phyloP scores from a whole-genome alignment of 2,113 vertebrate genomes.

The Indicator maculatus region DNA sequence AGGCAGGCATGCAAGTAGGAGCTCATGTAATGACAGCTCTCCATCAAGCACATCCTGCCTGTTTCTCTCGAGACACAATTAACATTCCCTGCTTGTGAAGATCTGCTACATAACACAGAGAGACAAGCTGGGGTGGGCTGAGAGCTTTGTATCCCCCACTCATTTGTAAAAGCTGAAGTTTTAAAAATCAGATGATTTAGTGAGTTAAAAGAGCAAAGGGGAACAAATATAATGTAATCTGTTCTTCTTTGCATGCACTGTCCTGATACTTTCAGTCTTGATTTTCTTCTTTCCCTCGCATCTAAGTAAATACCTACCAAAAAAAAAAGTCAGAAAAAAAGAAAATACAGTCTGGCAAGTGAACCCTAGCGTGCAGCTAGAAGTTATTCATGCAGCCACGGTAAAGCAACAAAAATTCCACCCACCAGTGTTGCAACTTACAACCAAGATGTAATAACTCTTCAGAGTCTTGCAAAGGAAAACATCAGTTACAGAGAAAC shows the following conservation, averaged over 20 bases:
- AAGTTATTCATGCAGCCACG: not conserved
- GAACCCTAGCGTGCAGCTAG: not conserved
- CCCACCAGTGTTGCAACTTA: not conserved
- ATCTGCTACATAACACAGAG: not conserved
- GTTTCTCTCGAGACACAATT: not conserved
- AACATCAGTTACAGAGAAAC: not conserved
- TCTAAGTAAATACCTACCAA: not conserved
- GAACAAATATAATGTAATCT: not conserved
- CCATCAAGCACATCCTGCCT: not conserved
- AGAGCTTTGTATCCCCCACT: not conserved
- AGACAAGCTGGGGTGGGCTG: rapidly evolving
- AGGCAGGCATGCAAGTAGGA: not conserved
- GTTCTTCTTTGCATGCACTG: not conserved
- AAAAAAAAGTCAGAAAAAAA: not conserved
- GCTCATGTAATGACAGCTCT: rapidly evolving
- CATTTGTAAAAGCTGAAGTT: not conserved
- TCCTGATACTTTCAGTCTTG: conserved; percentile 12
- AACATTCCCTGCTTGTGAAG: not conserved
- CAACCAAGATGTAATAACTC: not conserved
- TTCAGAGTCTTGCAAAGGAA: not conserved
- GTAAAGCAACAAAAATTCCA: not conserved
- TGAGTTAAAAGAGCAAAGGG: not conserved
- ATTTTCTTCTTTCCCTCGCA: conserved; percentile 20
- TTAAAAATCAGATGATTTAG: not conserved
- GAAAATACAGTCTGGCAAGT: not conserved